These are phyloP conservation scores for Zaprionus camerounensis DNA, from an alignment of 1,140 invertebrate genomes.

Conservation along the genomic window DNA sequence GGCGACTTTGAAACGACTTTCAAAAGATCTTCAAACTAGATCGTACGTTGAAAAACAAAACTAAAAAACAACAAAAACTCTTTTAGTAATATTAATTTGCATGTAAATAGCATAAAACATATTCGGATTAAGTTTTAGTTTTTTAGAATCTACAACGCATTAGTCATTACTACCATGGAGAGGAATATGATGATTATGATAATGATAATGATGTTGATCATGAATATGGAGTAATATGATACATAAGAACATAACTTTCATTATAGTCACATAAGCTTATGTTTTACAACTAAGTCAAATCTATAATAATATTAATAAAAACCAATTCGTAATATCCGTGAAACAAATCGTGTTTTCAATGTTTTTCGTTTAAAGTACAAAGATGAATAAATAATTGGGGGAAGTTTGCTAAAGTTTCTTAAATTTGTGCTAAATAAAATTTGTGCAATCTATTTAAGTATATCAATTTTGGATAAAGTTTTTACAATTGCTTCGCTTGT, in stretches of 20 bases:
- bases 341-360: background rate
- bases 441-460: slow-evolving; percentile 3
- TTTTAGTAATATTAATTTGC: slow-evolving; percentile 66
- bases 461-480: background rate
- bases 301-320: slow-evolving; percentile 25
- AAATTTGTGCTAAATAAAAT: slow-evolving; percentile 1
- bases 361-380: background rate
- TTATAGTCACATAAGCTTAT: slow-evolving; percentile 71
- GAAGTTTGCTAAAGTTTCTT: background rate
- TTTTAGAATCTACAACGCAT: slow-evolving; percentile 42
- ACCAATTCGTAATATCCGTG: background rate
- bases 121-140: slow-evolving; percentile 1
- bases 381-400: background rate
- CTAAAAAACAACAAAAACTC: slow-evolving; percentile 23
- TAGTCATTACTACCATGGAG: slow-evolving; percentile 67
- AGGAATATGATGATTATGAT: background rate
- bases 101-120: slow-evolving; percentile 69
- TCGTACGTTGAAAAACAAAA: slow-evolving; percentile 50
- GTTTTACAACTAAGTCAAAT: slow-evolving; percentile 62
- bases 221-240: background rate
- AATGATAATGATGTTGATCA: background rate
- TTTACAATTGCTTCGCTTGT: background rate
- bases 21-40: slow-evolving; percentile 81
- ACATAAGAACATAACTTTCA: slow-evolving; percentile 51
- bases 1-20: slow-evolving; percentile 64